Percentiles rank a stretch among this genome's conserved stretches.
Evolutionary conservation across 2,113 vertebrate species (phyloP).

Genomic region (Centropristis striata): DNA sequence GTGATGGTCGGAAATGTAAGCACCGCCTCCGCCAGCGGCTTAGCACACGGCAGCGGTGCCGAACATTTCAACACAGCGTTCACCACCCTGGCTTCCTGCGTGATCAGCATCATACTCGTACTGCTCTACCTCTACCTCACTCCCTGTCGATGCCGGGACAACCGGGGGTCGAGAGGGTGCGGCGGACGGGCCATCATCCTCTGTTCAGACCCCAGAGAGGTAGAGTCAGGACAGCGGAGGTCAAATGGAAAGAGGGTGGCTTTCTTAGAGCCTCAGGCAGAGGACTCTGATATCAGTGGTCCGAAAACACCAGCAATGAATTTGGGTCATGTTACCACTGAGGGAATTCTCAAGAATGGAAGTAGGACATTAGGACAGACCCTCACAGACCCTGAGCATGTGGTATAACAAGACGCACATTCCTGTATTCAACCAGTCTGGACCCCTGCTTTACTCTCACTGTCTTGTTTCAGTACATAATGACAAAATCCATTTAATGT

Average conservation of each 20-base stretch:
- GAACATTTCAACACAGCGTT: constrained; percentile 92
- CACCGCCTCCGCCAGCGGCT: constrained; percentile 62
- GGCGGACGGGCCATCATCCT: constrained; percentile 71
- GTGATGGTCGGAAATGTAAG: constrained; percentile 87
- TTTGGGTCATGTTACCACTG: constrained; percentile 78
- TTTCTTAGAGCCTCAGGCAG: constrained; percentile 87
- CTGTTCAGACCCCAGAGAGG: constrained; percentile 73
- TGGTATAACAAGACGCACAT: constrained; percentile 41
- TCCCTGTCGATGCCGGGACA: constrained; percentile 86
- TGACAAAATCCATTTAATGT: constrained; percentile 48
- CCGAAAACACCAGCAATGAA: constrained; percentile 84
- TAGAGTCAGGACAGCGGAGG: constrained; percentile 80
- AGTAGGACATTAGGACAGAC: constrained; percentile 83
- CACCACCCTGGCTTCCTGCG: constrained; percentile 91
- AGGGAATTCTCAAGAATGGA: constrained; percentile 89
- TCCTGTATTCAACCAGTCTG: constrained; percentile 9
- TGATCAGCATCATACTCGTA: constrained; percentile 90
- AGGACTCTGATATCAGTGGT: constrained; percentile 76
- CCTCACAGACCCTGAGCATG: constrained; percentile 53
- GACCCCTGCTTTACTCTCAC: constrained; percentile 29
- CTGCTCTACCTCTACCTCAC: constrained; percentile 92
- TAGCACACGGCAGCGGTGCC: constrained; percentile 70
- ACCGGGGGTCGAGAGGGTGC: constrained; percentile 51
- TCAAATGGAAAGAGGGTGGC: constrained; percentile 89
- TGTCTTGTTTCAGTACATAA: constrained; percentile 36